These are phyloP conservation scores for Chironomus tepperi DNA, from an alignment of 1,140 invertebrate genomes.

Conservation along the genomic window DNA sequence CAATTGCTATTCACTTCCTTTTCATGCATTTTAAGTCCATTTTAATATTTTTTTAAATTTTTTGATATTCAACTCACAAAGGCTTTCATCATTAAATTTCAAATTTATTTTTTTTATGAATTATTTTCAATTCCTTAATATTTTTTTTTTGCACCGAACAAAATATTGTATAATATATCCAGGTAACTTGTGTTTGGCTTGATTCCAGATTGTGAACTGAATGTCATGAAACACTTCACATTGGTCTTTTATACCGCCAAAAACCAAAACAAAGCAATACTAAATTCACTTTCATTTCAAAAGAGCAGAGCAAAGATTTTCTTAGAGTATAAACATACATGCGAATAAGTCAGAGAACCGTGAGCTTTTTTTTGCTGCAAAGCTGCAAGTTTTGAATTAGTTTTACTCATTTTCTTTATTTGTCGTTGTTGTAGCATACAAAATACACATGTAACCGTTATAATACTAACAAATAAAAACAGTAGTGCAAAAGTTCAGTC, in stretches of 20 bases:
- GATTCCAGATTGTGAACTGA: constrained; percentile 18
- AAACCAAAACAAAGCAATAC: neutral
- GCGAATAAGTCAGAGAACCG: neutral
- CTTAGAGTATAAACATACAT: constrained; percentile 2
- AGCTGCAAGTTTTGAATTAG: neutral
- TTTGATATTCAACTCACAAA: constrained; percentile 9
- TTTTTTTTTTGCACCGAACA: too few relatives aligned
- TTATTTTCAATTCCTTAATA: neutral
- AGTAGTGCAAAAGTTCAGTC: too few relatives aligned
- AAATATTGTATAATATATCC: neutral
- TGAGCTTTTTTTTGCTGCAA: neutral
- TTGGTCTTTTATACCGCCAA: constrained; percentile 10
- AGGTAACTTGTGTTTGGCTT: constrained; percentile 15
- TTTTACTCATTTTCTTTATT: neutral
- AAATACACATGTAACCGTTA: too few relatives aligned
- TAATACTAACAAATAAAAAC: too few relatives aligned
- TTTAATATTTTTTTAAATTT: neutral
- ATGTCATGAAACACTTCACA: neutral
- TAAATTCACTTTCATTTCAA: constrained; percentile 23
- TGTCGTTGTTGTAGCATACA: too few relatives aligned
- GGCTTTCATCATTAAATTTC: neutral
- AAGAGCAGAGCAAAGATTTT: constrained; percentile 17
- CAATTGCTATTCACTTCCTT: neutral
- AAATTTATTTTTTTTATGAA: neutral
- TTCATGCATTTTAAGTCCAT: neutral